Evolutionary conservation across 2,113 vertebrate genomes (phyloP).

Genomic region (Muntiacus reevesi): DNA sequence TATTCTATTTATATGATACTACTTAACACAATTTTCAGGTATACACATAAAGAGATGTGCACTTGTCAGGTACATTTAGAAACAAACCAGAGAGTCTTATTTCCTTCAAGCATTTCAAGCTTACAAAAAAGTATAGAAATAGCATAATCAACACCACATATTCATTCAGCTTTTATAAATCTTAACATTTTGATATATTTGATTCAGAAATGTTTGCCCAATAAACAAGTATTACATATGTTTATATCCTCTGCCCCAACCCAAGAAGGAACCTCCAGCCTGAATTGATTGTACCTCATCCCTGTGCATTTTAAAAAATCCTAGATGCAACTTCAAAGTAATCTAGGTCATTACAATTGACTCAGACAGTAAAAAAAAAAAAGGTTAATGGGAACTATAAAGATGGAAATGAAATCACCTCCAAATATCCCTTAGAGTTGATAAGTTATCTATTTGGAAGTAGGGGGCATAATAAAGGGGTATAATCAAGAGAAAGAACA

Average conservation of each 20-base stretch:
- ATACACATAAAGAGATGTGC: neutral
- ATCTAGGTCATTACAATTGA: neutral
- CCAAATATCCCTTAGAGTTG: neutral
- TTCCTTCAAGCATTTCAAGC: neutral
- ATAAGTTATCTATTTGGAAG: neutral
- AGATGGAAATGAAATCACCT: neutral
- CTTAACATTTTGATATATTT: neutral
- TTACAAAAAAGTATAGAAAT: neutral
- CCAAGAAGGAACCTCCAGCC: neutral
- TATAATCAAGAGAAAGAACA: neutral
- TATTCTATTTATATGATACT: neutral
- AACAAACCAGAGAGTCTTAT: neutral
- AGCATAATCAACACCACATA: neutral
- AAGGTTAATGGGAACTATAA: neutral
- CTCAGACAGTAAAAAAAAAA: neutral
- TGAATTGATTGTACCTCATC: neutral
- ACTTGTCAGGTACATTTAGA: neutral
- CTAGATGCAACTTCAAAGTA: neutral
- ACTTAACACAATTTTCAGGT: neutral
- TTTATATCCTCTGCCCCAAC: neutral
- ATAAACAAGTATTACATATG: neutral
- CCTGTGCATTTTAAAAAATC: neutral
- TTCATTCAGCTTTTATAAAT: neutral
- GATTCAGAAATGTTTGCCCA: neutral
- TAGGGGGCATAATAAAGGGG: neutral